phyloP scores from a whole-genome alignment of 2,797 vertebrate species.

The Diceros bicornis region DNA sequence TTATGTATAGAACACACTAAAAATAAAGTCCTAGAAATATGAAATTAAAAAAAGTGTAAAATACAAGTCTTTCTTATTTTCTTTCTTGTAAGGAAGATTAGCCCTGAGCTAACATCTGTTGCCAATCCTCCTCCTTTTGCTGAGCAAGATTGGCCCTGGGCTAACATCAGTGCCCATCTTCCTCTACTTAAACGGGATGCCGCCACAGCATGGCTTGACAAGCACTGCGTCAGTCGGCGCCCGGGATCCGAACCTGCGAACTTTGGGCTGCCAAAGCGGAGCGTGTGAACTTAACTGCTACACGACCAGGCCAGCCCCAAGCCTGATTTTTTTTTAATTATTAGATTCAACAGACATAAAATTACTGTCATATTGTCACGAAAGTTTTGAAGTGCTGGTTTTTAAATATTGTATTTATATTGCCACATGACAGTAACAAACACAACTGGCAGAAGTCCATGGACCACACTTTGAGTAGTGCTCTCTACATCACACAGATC shows the following conservation, averaged over 20 bases:
- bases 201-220: too few relatives aligned
- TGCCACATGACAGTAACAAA: neutral
- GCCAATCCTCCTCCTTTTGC: too few relatives aligned
- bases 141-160: too few relatives aligned
- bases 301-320: too few relatives aligned
- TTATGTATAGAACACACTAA: neutral
- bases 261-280: too few relatives aligned
- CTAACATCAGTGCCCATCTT: too few relatives aligned
- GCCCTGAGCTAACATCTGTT: too few relatives aligned
- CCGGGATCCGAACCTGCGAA: too few relatives aligned
- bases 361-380: neutral
- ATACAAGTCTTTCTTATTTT: neutral
- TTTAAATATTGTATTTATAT: neutral
- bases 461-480: neutral
- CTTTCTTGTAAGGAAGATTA: too few relatives aligned
- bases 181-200: too few relatives aligned
- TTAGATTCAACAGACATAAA: neutral
- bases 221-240: too few relatives aligned
- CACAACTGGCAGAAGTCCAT: neutral
- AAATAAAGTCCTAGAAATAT: neutral
- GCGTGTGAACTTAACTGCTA: too few relatives aligned
- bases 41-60: neutral
- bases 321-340: neutral
- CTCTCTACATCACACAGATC: neutral
- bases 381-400: neutral